Evolutionary conservation across 2,113 vertebrate species (phyloP).

Genomic region (Fregata magnificens): DNA sequence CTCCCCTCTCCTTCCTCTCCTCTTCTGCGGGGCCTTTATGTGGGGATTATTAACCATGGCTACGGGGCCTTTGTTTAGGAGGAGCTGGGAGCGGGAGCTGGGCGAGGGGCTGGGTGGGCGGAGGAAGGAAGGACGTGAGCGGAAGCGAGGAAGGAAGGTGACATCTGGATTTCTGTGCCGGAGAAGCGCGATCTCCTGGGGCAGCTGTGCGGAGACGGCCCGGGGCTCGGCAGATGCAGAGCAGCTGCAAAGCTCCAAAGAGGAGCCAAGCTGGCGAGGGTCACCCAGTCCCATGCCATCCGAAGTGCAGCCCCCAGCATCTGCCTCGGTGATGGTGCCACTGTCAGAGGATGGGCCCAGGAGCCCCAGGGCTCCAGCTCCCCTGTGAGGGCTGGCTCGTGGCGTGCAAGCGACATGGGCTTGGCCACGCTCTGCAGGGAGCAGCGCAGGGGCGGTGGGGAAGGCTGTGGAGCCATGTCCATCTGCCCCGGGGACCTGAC

Average conservation of each 20-base stretch:
- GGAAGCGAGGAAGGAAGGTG: constrained; percentile 19
- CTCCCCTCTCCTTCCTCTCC: background rate
- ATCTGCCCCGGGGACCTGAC: rapidly evolving
- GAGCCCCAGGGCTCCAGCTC: background rate
- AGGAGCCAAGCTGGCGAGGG: background rate
- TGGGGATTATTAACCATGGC: constrained; percentile 63
- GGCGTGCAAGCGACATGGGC: rapidly evolving
- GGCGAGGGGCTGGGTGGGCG: background rate
- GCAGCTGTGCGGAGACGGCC: background rate
- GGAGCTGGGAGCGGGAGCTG: background rate
- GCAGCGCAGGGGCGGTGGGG: rapidly evolving
- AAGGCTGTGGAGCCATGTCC: background rate
- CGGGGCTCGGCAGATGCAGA: background rate
- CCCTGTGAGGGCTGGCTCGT: background rate
- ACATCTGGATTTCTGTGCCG: constrained; percentile 7
- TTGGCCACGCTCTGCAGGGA: background rate
- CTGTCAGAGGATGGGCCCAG: background rate
- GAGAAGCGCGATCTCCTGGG: rapidly evolving
- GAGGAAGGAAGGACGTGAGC: constrained; percentile 27
- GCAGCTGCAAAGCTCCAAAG: background rate
- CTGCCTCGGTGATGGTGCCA: rapidly evolving
- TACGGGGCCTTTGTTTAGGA: constrained; percentile 52
- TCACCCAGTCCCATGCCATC: rapidly evolving
- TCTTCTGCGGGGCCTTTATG: background rate
- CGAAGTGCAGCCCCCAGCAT: background rate